Evolutionary conservation across 2,888 invertebrate genomes (phyloP).

Genomic region (Eupithecia dodoneata): DNA sequence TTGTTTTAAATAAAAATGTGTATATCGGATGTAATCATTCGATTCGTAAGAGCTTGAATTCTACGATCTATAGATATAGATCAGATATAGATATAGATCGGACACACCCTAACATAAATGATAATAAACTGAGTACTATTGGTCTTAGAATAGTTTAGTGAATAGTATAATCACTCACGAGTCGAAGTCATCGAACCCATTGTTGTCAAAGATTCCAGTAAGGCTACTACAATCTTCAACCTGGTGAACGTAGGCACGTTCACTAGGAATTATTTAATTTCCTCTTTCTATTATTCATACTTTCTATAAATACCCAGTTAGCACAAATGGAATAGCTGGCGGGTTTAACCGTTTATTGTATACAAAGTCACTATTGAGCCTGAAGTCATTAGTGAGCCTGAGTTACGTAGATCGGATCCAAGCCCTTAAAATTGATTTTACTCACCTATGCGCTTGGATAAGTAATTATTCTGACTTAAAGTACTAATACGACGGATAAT

Average conservation of each 20-base stretch:
- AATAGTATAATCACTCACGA: not conserved
- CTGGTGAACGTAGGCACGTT: not conserved
- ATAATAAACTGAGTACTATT: not conserved
- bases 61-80: not conserved
- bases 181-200: not conserved
- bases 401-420: not conserved
- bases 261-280: not conserved
- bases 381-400: not conserved
- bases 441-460: not conserved
- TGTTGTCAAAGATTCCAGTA: not conserved
- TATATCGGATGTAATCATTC: no score
- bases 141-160: not conserved
- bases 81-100: no score
- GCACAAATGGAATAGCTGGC: not conserved
- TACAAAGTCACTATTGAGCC: not conserved
- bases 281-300: conserved; percentile 20
- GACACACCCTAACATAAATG: not conserved
- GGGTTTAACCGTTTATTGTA: not conserved
- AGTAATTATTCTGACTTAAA: not conserved
- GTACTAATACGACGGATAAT: no score
- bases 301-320: not conserved
- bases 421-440: not conserved
- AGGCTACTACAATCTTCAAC: no score
- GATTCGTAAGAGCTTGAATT: not conserved
- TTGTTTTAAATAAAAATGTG: not conserved